phyloP scores from a whole-genome alignment of 2,888 invertebrate genomes.

The Rhopalosiphum nymphaeae region DNA sequence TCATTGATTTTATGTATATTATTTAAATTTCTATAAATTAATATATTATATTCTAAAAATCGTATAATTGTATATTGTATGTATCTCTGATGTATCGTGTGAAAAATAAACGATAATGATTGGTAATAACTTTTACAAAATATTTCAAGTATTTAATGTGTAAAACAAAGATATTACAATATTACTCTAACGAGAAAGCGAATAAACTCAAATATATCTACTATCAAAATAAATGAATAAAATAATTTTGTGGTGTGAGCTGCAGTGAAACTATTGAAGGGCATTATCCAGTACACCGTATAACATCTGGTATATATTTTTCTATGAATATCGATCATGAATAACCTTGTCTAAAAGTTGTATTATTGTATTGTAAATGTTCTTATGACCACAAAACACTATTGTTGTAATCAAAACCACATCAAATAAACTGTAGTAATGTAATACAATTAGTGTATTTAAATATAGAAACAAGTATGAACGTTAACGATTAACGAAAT shows the following conservation, averaged over 20 bases:
- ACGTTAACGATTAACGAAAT: background rate
- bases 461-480: background rate
- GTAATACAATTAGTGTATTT: background rate
- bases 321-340: background rate
- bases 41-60: background rate
- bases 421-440: background rate
- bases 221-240: background rate
- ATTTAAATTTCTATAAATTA: background rate
- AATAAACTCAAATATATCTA: background rate
- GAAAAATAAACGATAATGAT: background rate
- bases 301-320: background rate
- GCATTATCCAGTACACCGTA: background rate
- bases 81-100: background rate
- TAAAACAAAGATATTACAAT: background rate
- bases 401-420: background rate
- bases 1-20: background rate
- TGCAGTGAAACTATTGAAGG: background rate
- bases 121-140: background rate
- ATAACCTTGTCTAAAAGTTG: background rate
- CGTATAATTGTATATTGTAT: background rate
- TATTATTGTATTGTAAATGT: background rate
- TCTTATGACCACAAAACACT: background rate
- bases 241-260: background rate
- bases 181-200: background rate
- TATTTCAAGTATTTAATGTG: background rate